These are phyloP conservation scores for Mactra quadrangularis DNA, from an alignment of 1,140 invertebrate genomes.

Conservation along the genomic window DNA sequence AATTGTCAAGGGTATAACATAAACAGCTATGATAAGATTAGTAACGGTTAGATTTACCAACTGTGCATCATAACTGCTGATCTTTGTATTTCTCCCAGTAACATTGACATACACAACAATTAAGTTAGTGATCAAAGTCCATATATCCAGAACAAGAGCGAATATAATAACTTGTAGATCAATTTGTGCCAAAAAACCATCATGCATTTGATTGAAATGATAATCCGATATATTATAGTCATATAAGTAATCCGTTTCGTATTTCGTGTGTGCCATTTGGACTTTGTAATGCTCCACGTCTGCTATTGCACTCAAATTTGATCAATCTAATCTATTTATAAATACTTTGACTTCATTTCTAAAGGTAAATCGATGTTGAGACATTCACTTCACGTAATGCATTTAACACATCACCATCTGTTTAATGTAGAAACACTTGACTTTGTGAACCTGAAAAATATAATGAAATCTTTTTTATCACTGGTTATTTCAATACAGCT, in stretches of 20 bases:
- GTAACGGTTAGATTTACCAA: constrained; percentile 39
- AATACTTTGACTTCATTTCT: too few species aligned
- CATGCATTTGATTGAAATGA: constrained; percentile 24
- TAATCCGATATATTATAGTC: constrained; percentile 17
- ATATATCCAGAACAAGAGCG: not conserved
- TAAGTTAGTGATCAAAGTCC: constrained; percentile 37
- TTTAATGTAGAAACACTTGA: too few species aligned
- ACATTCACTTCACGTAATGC: too few species aligned
- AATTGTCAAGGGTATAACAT: constrained; percentile 44
- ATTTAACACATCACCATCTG: too few species aligned
- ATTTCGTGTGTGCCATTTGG: too few species aligned
- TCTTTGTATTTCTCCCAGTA: not conserved
- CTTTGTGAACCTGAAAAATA: too few species aligned
- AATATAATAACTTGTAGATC: constrained; percentile 14
- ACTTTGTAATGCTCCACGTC: too few species aligned
- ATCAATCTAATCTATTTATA: too few species aligned
- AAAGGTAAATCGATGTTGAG: too few species aligned
- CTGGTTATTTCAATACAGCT: too few species aligned
- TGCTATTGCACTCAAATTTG: too few species aligned
- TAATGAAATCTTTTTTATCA: too few species aligned
- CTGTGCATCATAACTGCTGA: constrained; percentile 10
- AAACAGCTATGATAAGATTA: constrained; percentile 37
- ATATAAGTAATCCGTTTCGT: not conserved
- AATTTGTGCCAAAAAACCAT: constrained; percentile 25
- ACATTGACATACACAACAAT: constrained; percentile 25